Conservation (phyloP, 2,113 vertebrate species). For the Brienomyrus longianalis region DNA sequence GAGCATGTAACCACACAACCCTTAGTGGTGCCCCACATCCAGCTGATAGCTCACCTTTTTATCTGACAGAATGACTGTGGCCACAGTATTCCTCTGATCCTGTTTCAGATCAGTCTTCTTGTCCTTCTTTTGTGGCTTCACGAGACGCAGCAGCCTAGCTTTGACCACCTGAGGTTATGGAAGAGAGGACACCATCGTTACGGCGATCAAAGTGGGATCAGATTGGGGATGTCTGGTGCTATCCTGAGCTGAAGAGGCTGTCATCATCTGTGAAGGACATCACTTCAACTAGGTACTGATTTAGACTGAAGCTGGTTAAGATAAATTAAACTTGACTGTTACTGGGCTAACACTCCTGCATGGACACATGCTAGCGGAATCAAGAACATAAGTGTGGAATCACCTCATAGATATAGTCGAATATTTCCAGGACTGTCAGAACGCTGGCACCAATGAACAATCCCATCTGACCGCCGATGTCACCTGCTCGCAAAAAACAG, state of each 20-base stretch:
- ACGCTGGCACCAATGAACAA: conserved; percentile 22
- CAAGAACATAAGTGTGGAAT: background rate
- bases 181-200: background rate
- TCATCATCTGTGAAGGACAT: background rate
- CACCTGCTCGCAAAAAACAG: background rate
- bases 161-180: conserved; percentile 70
- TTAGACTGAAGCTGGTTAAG: background rate
- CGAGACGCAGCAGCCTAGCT: conserved; percentile 66
- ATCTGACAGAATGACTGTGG: conserved; percentile 82
- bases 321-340: background rate
- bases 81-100: conserved; percentile 72
- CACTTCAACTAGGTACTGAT: background rate
- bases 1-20: background rate
- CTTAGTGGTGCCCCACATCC: background rate
- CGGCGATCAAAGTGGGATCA: background rate
- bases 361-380: background rate
- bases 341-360: background rate
- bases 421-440: conserved; percentile 17
- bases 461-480: conserved; percentile 23
- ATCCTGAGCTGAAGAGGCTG: background rate
- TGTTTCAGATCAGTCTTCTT: conserved; percentile 30
- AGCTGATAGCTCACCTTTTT: conserved; percentile 67
- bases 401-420: conserved; percentile 19
- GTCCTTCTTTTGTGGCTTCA: conserved; percentile 72
- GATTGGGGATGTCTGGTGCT: background rate